Conservation (phyloP, 1,140 invertebrate species). For the Probaryconus sp. region DNA sequence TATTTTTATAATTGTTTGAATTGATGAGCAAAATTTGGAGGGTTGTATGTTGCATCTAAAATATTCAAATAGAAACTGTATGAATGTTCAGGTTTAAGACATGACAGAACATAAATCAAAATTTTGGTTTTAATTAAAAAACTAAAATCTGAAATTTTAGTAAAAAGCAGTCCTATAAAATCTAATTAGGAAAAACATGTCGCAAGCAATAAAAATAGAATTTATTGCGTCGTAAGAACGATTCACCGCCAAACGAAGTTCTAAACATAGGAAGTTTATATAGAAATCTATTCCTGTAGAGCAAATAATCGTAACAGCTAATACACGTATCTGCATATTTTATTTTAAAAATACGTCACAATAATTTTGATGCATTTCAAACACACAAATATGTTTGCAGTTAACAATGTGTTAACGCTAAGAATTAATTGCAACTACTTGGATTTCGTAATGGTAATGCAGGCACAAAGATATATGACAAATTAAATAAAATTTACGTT, state of each 20-base stretch:
- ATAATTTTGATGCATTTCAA: conserved; percentile 9
- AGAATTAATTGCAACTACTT: background rate
- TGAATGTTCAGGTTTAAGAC: no score
- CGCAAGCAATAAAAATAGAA: conserved; percentile 37
- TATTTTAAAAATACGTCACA: conserved; percentile 33
- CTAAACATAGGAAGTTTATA: conserved; percentile 76
- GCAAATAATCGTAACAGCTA: conserved; percentile 69
- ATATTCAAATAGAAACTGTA: no score
- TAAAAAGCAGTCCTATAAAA: background rate
- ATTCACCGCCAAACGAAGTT: conserved; percentile 60
- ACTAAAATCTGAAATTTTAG: background rate
- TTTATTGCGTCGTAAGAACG: conserved; percentile 55
- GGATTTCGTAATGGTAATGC: no score
- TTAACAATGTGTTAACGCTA: background rate
- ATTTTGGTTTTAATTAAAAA: no score
- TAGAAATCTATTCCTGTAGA: conserved; percentile 74
- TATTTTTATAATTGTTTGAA: no score
- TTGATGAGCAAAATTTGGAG: no score
- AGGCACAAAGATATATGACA: no score
- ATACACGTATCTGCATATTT: conserved; percentile 30
- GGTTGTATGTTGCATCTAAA: no score
- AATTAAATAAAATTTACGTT: no score
- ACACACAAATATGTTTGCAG: background rate
- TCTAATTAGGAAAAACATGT: conserved; percentile 39
- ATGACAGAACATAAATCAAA: no score